Conservation (phyloP, 2,113 vertebrate species). For the Morone chrysops region DNA sequence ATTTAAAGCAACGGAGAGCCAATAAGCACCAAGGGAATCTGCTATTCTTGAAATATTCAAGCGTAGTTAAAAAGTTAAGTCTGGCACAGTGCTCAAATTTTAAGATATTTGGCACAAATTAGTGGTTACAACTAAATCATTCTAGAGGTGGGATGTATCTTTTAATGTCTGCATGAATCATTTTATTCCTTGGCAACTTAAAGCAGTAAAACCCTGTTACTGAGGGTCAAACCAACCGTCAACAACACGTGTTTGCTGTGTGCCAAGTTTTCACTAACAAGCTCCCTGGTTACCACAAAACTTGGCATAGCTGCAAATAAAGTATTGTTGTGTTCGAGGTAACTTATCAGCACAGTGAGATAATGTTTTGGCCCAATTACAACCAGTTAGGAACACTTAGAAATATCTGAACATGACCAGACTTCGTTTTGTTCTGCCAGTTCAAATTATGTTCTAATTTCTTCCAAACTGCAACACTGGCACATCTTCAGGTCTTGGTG, state of each 20-base stretch:
- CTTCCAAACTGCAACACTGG: background rate
- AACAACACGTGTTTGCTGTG: background rate
- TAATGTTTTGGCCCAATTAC: background rate
- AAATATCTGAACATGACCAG: background rate
- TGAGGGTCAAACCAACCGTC: constrained; percentile 31
- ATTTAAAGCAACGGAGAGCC: background rate
- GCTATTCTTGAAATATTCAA: background rate
- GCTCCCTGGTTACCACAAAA: constrained; percentile 42
- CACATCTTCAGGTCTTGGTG: background rate
- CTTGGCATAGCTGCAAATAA: constrained; percentile 12
- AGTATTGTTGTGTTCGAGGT: constrained; percentile 7
- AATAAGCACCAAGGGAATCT: background rate
- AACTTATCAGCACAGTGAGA: background rate
- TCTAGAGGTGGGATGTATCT: background rate
- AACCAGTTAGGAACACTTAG: background rate
- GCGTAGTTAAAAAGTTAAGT: constrained; percentile 3
- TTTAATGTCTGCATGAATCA: constrained; percentile 37
- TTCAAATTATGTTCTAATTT: background rate
- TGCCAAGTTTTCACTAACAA: constrained; percentile 57
- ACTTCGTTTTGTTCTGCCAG: background rate
- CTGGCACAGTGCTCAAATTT: background rate
- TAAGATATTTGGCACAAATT: constrained; percentile 24
- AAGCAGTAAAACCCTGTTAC: constrained; percentile 11
- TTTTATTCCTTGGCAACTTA: constrained; percentile 43
- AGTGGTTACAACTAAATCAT: background rate